Percentiles rank a stretch among this genome's conserved stretches.
phyloP scores from a whole-genome alignment of 37 sponge, comb jelly and placozoan species.

The Spongia lamella region DNA sequence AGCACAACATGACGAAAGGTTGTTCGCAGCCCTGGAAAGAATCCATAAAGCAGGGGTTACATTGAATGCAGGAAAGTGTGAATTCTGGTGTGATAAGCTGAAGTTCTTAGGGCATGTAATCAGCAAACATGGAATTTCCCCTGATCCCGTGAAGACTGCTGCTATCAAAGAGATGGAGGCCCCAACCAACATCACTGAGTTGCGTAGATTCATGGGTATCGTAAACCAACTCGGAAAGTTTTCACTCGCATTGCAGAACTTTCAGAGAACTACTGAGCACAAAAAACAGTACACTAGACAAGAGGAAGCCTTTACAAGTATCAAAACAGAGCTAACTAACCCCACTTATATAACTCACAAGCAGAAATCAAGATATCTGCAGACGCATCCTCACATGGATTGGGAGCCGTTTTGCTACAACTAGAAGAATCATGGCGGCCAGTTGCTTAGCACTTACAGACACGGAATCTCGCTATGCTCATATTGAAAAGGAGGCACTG shows the following conservation, averaged over 20 bases:
- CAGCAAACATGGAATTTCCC: conserved; percentile 11
- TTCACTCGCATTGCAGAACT: too few relatives aligned
- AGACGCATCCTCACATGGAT: too few relatives aligned
- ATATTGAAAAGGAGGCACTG: conserved; percentile 32
- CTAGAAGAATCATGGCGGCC: too few relatives aligned
- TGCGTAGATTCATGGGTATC: conserved; percentile 20
- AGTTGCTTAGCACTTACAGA: too few relatives aligned
- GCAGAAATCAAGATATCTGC: conserved; percentile 11
- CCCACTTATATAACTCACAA: conserved; percentile 4
- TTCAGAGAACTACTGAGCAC: too few relatives aligned
- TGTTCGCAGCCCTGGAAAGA: conserved; percentile 1
- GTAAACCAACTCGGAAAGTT: too few relatives aligned
- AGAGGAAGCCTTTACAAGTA: background rate
- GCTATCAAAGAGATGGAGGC: conserved; percentile 7
- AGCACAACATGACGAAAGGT: conserved; percentile 13
- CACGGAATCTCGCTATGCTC: conserved; percentile 16
- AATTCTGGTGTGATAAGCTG: conserved; percentile 3
- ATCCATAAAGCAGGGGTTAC: conserved; percentile 28
- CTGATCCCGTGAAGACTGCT: conserved; percentile 24
- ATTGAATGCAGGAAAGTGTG: conserved; percentile 37
- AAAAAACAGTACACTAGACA: conserved; percentile 10
- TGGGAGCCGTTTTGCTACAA: too few relatives aligned
- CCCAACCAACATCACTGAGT: conserved; percentile 10
- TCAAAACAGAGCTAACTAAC: conserved; percentile 11
- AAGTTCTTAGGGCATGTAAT: conserved; percentile 37